A percentile compares a stretch with the other conserved stretches of the same genome.
Evolutionary conservation across 2,113 vertebrate genomes (phyloP).

Genomic region (Vombatus ursinus): DNA sequence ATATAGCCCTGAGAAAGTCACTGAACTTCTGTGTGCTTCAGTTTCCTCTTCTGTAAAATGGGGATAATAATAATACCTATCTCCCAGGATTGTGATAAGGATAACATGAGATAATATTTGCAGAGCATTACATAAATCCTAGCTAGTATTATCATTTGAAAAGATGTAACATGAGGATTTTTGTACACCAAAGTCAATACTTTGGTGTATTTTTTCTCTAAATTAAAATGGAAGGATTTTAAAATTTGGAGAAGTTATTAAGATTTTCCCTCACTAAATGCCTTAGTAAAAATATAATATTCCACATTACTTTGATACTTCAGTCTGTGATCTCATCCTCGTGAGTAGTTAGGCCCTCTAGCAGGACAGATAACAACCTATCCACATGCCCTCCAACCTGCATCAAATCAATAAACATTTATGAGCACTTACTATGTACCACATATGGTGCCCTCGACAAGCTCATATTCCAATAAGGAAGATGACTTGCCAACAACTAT

Average conservation of each 20-base stretch:
- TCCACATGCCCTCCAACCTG: neutral
- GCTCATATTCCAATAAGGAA: neutral
- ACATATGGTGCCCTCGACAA: neutral
- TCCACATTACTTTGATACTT: neutral
- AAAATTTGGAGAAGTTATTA: neutral
- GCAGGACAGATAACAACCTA: neutral
- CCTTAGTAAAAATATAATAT: neutral
- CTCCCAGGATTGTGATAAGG: neutral
- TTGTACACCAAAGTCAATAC: neutral
- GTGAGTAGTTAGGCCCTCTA: neutral
- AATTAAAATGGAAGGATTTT: neutral
- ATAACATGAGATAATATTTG: neutral
- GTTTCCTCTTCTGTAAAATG: neutral
- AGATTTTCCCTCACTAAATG: neutral
- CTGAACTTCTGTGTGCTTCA: neutral
- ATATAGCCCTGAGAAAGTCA: neutral
- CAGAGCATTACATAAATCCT: neutral
- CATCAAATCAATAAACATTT: neutral
- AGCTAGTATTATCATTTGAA: neutral
- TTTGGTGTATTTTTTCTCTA: neutral
- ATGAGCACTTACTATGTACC: neutral
- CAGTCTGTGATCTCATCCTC: neutral
- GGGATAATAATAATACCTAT: neutral
- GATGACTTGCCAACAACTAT: neutral
- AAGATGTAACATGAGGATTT: neutral